Evolutionary conservation across 2,797 vertebrate genomes (phyloP).

Genomic region (Denticeps clupeoides): DNA sequence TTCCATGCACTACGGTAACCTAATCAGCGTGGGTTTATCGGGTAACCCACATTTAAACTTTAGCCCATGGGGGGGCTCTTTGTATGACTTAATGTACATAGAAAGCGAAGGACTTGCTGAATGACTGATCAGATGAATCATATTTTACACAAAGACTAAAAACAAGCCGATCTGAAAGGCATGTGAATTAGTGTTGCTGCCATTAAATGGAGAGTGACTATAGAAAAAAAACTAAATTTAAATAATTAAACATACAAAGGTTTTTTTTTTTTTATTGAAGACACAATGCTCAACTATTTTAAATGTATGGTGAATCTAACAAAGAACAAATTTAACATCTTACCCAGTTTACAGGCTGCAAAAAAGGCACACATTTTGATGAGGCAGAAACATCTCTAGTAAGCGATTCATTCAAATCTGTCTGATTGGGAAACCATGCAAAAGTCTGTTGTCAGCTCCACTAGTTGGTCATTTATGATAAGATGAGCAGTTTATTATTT

Average conservation of each 20-base stretch:
- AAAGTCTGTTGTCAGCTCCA: too few relatives aligned
- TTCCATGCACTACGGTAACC: conserved; percentile 79
- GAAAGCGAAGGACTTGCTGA: conserved; percentile 78
- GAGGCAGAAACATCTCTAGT: too few relatives aligned
- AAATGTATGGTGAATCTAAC: too few relatives aligned
- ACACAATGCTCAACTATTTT: conserved; percentile 1
- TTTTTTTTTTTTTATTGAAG: neutral
- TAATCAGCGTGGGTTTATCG: conserved; percentile 91
- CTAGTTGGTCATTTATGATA: too few relatives aligned
- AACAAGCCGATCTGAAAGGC: conserved; percentile 79
- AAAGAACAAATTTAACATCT: too few relatives aligned
- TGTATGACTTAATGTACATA: conserved; percentile 96
- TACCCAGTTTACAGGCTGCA: too few relatives aligned
- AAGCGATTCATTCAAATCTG: too few relatives aligned
- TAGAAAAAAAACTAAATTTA: conserved; percentile 19
- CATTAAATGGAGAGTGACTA: conserved; percentile 38
- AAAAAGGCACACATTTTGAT: too few relatives aligned
- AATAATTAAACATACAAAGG: conserved; percentile 19
- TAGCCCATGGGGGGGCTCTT: conserved; percentile 97
- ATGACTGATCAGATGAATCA: conserved; percentile 98
- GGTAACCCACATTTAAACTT: conserved; percentile 99
- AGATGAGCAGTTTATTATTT: too few relatives aligned
- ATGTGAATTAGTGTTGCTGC: conserved; percentile 75
- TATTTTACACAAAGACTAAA: conserved; percentile 85
- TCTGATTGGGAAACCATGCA: too few relatives aligned